Conservation (phyloP, 2,888 invertebrate genomes). For the Halictus ligatus region DNA sequence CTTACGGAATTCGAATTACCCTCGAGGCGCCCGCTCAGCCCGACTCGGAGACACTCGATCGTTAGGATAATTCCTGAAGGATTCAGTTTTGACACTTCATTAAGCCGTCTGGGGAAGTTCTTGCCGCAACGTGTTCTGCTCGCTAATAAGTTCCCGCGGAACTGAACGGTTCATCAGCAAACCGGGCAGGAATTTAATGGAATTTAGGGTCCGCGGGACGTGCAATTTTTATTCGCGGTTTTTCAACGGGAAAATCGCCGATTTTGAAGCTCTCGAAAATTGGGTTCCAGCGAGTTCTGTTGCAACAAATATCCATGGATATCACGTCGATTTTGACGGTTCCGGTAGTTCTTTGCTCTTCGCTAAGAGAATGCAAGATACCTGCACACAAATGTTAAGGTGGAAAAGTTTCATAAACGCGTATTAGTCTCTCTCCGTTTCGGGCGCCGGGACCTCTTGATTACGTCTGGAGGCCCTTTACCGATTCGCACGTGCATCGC, state of each 20-base stretch:
- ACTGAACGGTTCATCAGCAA: not conserved
- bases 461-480: slow-evolving; percentile 29
- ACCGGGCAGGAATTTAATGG: not conserved
- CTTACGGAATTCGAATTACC: slow-evolving; percentile 11
- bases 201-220: not conserved
- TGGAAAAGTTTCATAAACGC: slow-evolving; percentile 46
- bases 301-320: too few relatives aligned
- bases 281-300: too few relatives aligned
- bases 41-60: slow-evolving; percentile 9
- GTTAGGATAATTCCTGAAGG: slow-evolving; percentile 8
- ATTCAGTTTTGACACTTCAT: slow-evolving; percentile 12
- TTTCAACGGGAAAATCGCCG: not conserved
- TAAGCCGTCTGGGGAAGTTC: not conserved
- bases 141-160: not conserved
- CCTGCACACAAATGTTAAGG: not conserved
- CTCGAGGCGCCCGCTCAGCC: not conserved
- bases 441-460: slow-evolving; percentile 25
- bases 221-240: not conserved
- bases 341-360: too few relatives aligned
- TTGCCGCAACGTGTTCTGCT: slow-evolving; percentile 1
- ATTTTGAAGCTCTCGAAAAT: too few relatives aligned
- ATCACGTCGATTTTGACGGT: too few relatives aligned
- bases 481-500: slow-evolving; percentile 55
- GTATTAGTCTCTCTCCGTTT: slow-evolving; percentile 31
- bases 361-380: not conserved